Percentiles rank a stretch among this genome's conserved stretches.
phyloP scores from a whole-genome alignment of 2,888 invertebrate species.

The Eledona agricola region DNA sequence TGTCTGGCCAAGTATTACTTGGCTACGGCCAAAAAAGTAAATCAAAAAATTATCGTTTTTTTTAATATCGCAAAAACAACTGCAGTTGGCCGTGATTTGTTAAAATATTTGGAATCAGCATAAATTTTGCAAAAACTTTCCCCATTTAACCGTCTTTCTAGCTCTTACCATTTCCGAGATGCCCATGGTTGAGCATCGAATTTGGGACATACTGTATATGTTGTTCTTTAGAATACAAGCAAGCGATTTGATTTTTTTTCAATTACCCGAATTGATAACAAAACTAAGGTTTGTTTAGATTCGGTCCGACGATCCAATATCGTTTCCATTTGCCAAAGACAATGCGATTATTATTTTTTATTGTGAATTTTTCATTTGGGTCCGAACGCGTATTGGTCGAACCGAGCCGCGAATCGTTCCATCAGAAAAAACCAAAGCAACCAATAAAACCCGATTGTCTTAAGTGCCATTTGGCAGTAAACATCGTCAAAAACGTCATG shows the following conservation, averaged over 20 bases:
- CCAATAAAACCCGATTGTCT: constrained; percentile 22
- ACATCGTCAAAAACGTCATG: constrained; percentile 12
- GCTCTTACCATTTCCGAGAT: too few species aligned
- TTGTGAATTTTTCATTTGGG: constrained; percentile 19
- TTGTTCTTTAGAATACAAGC: too few species aligned
- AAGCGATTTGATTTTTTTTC: constrained; percentile 5
- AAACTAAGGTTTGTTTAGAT: constrained; percentile 30
- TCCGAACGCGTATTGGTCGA: constrained; percentile 5
- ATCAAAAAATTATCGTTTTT: too few species aligned
- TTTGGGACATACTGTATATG: too few species aligned
- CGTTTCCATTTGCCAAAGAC: constrained; percentile 27
- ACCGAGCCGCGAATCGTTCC: background rate
- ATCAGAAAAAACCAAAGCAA: constrained; percentile 7
- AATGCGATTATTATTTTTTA: constrained; percentile 31
- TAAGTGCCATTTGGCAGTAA: constrained; percentile 4
- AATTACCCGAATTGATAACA: constrained; percentile 28
- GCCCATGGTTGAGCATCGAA: too few species aligned
- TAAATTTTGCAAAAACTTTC: too few species aligned
- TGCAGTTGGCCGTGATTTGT: too few species aligned
- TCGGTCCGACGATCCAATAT: constrained; percentile 24
- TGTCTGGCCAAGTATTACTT: too few species aligned
- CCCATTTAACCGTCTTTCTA: too few species aligned
- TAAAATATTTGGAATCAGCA: too few species aligned
- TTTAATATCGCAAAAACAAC: too few species aligned
- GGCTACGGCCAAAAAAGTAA: too few species aligned